Evolutionary conservation across 2,113 vertebrate species (phyloP).

Genomic region (Halichoeres trimaculatus): DNA sequence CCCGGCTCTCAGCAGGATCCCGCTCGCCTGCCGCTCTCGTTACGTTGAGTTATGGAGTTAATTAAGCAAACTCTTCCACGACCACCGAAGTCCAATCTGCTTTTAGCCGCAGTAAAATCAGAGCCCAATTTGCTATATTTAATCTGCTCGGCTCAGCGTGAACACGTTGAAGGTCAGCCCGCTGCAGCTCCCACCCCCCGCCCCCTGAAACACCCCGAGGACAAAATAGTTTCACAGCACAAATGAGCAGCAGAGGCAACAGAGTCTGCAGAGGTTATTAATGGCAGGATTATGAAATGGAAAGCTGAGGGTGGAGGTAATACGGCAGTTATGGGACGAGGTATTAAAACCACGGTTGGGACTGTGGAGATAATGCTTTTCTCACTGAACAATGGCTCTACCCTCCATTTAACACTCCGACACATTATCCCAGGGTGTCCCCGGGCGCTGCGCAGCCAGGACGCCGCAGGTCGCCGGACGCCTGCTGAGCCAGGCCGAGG

Average conservation of each 20-base stretch:
- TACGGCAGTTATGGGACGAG: constrained; percentile 38
- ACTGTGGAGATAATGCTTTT: constrained; percentile 57
- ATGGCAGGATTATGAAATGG: constrained; percentile 50
- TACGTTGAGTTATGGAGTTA: constrained; percentile 11
- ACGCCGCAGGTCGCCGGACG: constrained; percentile 13
- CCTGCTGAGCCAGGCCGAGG: not conserved
- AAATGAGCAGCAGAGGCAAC: constrained; percentile 46
- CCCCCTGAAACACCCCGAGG: constrained; percentile 30
- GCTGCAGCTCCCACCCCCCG: not conserved
- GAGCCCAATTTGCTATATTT: constrained; percentile 33
- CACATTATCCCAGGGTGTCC: constrained; percentile 37
- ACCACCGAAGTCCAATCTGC: constrained; percentile 12
- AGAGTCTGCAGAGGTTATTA: constrained; percentile 47
- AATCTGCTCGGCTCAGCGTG: constrained; percentile 50
- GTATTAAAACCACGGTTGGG: constrained; percentile 40
- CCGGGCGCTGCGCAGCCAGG: not conserved
- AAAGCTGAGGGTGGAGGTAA: constrained; percentile 2
- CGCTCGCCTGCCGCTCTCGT: not conserved
- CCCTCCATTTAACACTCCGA: constrained; percentile 48
- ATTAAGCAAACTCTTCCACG: constrained; percentile 26
- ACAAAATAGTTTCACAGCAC: constrained; percentile 31
- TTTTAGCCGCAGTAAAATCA: constrained; percentile 32
- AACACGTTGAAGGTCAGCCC: constrained; percentile 54
- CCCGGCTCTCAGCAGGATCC: not conserved
- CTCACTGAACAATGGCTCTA: constrained; percentile 52